These are phyloP conservation scores for Ctenopoma multispine DNA, from an alignment of 2,797 vertebrate genomes.

Conservation along the genomic window DNA sequence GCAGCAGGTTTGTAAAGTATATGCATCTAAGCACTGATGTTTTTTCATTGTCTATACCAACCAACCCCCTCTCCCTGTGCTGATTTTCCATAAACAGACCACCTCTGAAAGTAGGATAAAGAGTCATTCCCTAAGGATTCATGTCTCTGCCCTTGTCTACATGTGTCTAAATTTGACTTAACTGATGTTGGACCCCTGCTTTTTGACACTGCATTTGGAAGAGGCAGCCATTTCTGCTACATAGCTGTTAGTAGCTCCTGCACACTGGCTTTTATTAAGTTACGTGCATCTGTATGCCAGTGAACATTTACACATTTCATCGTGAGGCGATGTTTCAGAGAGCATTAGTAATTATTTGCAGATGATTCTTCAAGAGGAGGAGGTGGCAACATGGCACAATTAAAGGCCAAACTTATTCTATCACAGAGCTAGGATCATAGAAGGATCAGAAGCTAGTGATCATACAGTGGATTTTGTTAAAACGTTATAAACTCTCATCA, in stretches of 20 bases:
- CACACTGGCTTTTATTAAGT: slow-evolving; percentile 39
- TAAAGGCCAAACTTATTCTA: slow-evolving; percentile 16
- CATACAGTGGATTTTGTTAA: slow-evolving; percentile 7
- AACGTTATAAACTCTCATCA: slow-evolving; percentile 1
- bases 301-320: slow-evolving; percentile 32
- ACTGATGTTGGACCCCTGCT: slow-evolving; percentile 29
- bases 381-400: slow-evolving; percentile 45
- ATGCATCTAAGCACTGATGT: slow-evolving; percentile 51
- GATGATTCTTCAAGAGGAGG: slow-evolving; percentile 54
- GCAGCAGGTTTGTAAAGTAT: slow-evolving; percentile 42
- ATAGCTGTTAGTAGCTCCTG: slow-evolving; percentile 44
- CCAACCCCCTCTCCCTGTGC: slow-evolving; percentile 30
- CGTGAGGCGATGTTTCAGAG: slow-evolving; percentile 43
- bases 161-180: slow-evolving; percentile 20
- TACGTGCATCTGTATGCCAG: slow-evolving; percentile 67
- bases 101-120: slow-evolving; percentile 32
- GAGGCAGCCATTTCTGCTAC: slow-evolving; percentile 53
- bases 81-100: slow-evolving; percentile 12
- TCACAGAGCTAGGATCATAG: slow-evolving; percentile 3
- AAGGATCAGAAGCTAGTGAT: too few species aligned
- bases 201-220: slow-evolving; percentile 47
- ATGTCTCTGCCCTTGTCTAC: slow-evolving; percentile 25
- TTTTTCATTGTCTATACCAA: slow-evolving; percentile 32
- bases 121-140: slow-evolving; percentile 13
- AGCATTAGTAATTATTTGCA: slow-evolving; percentile 33